These are phyloP conservation scores for Martes flavigula DNA, from an alignment of 2,797 vertebrate species.

Conservation along the genomic window DNA sequence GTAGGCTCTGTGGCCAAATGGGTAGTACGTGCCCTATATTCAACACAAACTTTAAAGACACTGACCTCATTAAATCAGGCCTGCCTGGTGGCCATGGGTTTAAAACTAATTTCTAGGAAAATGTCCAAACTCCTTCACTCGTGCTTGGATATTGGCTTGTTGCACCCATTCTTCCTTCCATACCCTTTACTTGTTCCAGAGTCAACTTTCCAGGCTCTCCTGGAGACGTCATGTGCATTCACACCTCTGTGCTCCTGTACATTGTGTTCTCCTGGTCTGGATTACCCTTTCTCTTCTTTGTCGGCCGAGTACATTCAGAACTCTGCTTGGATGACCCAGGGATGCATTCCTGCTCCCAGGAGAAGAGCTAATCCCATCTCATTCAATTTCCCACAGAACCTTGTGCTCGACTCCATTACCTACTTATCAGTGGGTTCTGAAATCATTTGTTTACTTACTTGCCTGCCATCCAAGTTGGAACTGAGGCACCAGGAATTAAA, in stretches of 20 bases:
- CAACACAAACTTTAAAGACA: background rate
- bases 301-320: background rate
- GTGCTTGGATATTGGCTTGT: background rate
- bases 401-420: background rate
- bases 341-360: background rate
- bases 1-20: background rate
- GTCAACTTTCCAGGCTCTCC: background rate
- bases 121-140: background rate
- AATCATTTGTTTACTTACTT: slow-evolving; percentile 1
- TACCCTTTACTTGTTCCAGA: background rate
- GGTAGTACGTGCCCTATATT: background rate
- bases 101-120: background rate
- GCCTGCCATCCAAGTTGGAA: background rate
- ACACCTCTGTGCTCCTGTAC: background rate
- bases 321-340: background rate
- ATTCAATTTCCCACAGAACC: background rate
- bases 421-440: background rate
- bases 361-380: background rate
- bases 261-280: background rate
- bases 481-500: background rate
- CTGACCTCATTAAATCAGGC: background rate
- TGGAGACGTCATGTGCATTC: background rate
- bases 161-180: background rate
- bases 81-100: background rate
- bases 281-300: background rate